These are phyloP conservation scores for Lineus longissimus DNA, from an alignment of 1,140 invertebrate genomes.

Conservation along the genomic window DNA sequence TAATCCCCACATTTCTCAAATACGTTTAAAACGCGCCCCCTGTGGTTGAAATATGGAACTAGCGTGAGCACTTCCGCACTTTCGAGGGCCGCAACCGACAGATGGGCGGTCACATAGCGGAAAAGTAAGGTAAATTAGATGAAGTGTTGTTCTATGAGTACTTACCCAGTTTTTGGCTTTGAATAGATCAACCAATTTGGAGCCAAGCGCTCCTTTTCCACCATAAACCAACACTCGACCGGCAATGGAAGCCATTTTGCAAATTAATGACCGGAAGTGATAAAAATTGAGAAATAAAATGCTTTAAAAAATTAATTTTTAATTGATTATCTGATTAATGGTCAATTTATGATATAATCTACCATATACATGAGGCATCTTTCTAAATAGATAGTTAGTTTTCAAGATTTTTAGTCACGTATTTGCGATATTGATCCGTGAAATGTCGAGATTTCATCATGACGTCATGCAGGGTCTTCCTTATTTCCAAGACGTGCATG, in stretches of 20 bases:
- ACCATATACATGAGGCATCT: too few relatives aligned
- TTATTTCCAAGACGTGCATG: background rate
- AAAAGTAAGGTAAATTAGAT: too few relatives aligned
- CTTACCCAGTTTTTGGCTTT: constrained; percentile 85
- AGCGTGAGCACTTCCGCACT: too few relatives aligned
- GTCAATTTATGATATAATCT: too few relatives aligned
- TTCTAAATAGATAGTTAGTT: background rate
- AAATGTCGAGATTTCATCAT: constrained; percentile 12
- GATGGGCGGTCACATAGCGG: too few relatives aligned
- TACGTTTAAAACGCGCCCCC: too few relatives aligned
- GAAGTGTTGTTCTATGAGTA: constrained; percentile 9
- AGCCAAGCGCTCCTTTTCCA: constrained; percentile 88
- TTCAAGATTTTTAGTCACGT: too few relatives aligned
- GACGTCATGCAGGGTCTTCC: constrained; percentile 37
- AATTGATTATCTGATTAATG: too few relatives aligned
- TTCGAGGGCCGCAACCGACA: too few relatives aligned
- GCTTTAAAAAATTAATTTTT: background rate
- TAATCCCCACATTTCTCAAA: too few relatives aligned
- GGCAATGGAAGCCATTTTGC: constrained; percentile 22
- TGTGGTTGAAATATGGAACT: too few relatives aligned
- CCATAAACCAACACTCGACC: constrained; percentile 86
- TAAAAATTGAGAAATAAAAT: background rate
- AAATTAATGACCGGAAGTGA: background rate
- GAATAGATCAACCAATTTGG: constrained; percentile 78
- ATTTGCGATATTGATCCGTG: too few relatives aligned